Evolutionary conservation across 2,797 vertebrate species (phyloP).

Genomic region (Acrossocheilus fasciatus): DNA sequence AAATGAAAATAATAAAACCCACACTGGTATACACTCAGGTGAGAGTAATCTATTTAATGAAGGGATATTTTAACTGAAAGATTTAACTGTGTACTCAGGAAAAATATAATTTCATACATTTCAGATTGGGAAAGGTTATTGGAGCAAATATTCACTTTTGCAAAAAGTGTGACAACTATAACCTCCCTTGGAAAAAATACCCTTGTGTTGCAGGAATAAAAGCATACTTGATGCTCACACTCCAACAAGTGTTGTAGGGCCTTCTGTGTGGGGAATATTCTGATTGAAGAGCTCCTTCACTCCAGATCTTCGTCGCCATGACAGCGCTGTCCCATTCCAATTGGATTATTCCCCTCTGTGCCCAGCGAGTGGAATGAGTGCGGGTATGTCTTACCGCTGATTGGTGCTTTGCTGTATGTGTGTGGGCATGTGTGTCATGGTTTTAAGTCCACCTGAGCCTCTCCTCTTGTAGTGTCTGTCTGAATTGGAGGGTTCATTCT

Average conservation of each 20-base stretch:
- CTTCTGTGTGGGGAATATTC: slow-evolving; percentile 10
- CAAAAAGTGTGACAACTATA: not conserved
- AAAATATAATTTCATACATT: not conserved
- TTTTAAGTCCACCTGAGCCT: slow-evolving; percentile 38
- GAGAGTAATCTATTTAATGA: not conserved
- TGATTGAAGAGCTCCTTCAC: slow-evolving; percentile 46
- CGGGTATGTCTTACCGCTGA: slow-evolving; percentile 24
- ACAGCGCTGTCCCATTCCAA: slow-evolving; percentile 58
- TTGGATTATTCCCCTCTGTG: slow-evolving; percentile 61
- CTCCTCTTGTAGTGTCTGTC: slow-evolving; percentile 28
- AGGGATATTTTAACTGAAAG: not conserved
- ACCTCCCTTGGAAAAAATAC: not conserved
- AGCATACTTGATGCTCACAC: slow-evolving; percentile 24
- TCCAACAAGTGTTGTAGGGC: slow-evolving; percentile 39
- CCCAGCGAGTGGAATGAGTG: slow-evolving; percentile 55
- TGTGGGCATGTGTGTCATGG: slow-evolving; percentile 26
- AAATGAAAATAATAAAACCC: not conserved
- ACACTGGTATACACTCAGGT: not conserved
- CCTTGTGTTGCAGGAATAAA: slow-evolving; percentile 4
- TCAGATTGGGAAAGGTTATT: not conserved
- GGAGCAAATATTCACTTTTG: not conserved
- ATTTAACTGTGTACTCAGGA: not conserved
- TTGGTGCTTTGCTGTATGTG: slow-evolving; percentile 19
- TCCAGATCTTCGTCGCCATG: slow-evolving; percentile 51
- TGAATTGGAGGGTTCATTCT: slow-evolving; percentile 23